Evolutionary conservation across 2,797 vertebrate genomes (phyloP).

Genomic region (Chloroceryle amazona): DNA sequence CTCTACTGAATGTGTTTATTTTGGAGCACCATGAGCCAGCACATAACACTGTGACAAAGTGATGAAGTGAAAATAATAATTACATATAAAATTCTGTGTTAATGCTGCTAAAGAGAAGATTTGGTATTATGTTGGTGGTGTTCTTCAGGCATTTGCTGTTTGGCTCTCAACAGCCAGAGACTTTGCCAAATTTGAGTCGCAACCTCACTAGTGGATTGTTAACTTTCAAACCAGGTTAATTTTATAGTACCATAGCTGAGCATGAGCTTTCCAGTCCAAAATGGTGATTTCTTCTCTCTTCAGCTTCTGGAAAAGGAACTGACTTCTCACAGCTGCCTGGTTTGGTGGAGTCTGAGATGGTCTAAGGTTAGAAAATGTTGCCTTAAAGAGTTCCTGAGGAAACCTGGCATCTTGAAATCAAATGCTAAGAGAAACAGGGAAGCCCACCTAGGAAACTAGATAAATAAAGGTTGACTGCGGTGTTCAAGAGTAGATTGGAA

Average conservation of each 20-base stretch:
- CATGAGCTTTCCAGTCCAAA: not conserved
- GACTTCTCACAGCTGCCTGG: not conserved
- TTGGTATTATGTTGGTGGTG: not conserved
- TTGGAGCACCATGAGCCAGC: not conserved
- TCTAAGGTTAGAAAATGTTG: not conserved
- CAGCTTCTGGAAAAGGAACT: not conserved
- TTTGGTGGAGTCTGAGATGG: not conserved
- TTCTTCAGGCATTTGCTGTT: not conserved
- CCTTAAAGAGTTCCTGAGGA: not conserved
- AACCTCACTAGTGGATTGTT: not conserved
- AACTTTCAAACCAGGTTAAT: not conserved
- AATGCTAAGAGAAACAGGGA: not conserved
- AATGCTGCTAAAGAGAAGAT: not conserved
- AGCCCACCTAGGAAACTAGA: not conserved
- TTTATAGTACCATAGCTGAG: not conserved
- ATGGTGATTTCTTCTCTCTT: not conserved
- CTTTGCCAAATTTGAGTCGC: constrained; percentile 4
- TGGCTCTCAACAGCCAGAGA: not conserved
- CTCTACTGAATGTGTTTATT: not conserved
- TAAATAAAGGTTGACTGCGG: not conserved
- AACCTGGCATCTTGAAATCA: not conserved
- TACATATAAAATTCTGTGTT: not conserved
- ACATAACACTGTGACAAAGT: not conserved
- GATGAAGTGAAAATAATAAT: constrained; percentile 34
- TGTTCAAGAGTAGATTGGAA: not conserved